Evolutionary conservation across 2,888 invertebrate species (phyloP).

Genomic region (Nebria brevicollis): DNA sequence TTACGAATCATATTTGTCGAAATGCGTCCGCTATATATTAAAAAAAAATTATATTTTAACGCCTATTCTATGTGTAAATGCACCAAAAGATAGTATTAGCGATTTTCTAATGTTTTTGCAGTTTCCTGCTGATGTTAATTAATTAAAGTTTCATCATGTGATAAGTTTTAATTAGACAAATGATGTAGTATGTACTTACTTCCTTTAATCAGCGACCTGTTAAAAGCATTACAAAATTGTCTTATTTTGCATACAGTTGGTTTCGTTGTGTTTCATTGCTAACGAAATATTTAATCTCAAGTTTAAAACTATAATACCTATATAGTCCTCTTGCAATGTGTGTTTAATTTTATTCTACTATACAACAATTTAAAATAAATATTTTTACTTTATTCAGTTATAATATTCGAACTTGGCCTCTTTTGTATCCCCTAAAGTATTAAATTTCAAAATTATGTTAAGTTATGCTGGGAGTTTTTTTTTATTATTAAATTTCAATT

Average conservation of each 20-base stretch:
- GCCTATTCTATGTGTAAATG: background rate
- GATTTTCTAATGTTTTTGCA: background rate
- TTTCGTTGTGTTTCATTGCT: background rate
- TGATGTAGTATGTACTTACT: background rate
- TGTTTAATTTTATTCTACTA: too few species aligned
- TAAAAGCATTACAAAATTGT: background rate
- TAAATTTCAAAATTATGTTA: too few species aligned
- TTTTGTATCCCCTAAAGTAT: too few species aligned
- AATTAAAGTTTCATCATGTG: background rate
- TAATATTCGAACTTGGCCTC: too few species aligned
- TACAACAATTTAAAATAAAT: too few species aligned
- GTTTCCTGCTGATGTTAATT: background rate
- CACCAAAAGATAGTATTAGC: background rate
- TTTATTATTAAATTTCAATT: too few species aligned
- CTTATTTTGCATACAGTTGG: background rate
- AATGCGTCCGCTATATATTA: background rate
- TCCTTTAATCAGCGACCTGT: background rate
- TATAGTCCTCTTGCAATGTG: too few species aligned
- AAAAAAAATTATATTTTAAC: background rate
- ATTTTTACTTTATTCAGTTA: too few species aligned
- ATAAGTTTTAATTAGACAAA: constrained; percentile 1
- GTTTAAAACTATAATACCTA: background rate
- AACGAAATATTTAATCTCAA: background rate
- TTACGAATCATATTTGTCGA: background rate
- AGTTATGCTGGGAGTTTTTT: too few species aligned